Evolutionary conservation across 2,797 vertebrate species (phyloP).

Genomic region (Pangasius sanitwongsei): DNA sequence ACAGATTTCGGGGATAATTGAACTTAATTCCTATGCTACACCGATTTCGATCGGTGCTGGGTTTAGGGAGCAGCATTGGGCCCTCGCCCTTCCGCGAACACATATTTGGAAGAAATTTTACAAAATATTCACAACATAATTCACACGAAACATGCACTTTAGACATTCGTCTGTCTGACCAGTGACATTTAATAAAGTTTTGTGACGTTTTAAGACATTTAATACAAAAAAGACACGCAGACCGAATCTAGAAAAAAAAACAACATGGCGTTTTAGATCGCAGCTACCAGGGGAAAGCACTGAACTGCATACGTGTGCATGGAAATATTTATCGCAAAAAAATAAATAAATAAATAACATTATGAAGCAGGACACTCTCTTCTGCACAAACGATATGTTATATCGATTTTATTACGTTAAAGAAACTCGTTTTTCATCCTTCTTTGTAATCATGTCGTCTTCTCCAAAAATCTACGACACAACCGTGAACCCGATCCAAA

Average conservation of each 20-base stretch:
- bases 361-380: slow-evolving; percentile 54
- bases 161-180: slow-evolving; percentile 59
- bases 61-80: slow-evolving; percentile 65
- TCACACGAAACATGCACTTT: slow-evolving; percentile 19
- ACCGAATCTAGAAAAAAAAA: slow-evolving; percentile 69
- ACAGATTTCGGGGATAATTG: slow-evolving; percentile 51
- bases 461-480: slow-evolving; percentile 49
- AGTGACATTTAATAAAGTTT: slow-evolving; percentile 64
- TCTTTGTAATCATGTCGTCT: slow-evolving; percentile 41
- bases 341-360: slow-evolving; percentile 71
- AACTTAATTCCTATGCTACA: slow-evolving; percentile 73
- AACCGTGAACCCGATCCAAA: slow-evolving; percentile 58
- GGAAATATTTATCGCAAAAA: slow-evolving; percentile 70
- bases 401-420: not conserved
- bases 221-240: slow-evolving; percentile 65
- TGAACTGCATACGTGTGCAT: slow-evolving; percentile 92
- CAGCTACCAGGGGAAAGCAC: slow-evolving; percentile 67
- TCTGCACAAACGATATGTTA: slow-evolving; percentile 30
- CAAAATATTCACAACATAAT: slow-evolving; percentile 59
- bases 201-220: slow-evolving; percentile 66
- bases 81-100: slow-evolving; percentile 78
- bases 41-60: slow-evolving; percentile 58
- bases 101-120: slow-evolving; percentile 69
- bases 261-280: slow-evolving; percentile 88
- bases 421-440: slow-evolving; percentile 13